Conservation (phyloP, 1,140 invertebrate genomes). For the Nomia melanderi region DNA sequence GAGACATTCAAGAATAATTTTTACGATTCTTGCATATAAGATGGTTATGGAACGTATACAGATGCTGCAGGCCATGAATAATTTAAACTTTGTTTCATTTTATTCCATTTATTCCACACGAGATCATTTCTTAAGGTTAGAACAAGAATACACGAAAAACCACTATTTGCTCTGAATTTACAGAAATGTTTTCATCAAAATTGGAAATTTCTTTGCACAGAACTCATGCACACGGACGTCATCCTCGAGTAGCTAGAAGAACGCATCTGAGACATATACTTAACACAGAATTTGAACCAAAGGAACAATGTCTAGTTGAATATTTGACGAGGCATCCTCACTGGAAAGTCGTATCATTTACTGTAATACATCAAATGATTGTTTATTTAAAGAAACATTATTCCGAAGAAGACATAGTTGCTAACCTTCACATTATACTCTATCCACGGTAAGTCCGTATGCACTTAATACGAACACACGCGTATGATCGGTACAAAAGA, state of each 20-base stretch:
- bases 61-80: conserved; percentile 75
- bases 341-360: conserved; percentile 80
- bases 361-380: conserved; percentile 79
- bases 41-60: conserved; percentile 75
- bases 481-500: no score
- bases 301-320: conserved; percentile 68
- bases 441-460: conserved; percentile 66
- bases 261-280: conserved; percentile 73
- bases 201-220: conserved; percentile 57
- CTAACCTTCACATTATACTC: conserved; percentile 76
- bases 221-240: conserved; percentile 2
- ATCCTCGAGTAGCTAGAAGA: conserved; percentile 65
- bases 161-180: neutral
- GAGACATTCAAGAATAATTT: conserved; percentile 80
- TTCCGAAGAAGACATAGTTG: conserved; percentile 79
- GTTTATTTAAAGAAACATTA: conserved; percentile 79
- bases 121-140: neutral
- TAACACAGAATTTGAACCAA: conserved; percentile 65
- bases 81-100: conserved; percentile 76
- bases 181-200: conserved; percentile 13
- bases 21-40: conserved; percentile 79
- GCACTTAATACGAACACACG: neutral
- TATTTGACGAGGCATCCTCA: conserved; percentile 80
- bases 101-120: conserved; percentile 30
- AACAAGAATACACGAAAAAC: neutral